Base-by-base conservation (phyloP, 1,140 invertebrate genomes). In the Potamilus streckersoni region DNA sequence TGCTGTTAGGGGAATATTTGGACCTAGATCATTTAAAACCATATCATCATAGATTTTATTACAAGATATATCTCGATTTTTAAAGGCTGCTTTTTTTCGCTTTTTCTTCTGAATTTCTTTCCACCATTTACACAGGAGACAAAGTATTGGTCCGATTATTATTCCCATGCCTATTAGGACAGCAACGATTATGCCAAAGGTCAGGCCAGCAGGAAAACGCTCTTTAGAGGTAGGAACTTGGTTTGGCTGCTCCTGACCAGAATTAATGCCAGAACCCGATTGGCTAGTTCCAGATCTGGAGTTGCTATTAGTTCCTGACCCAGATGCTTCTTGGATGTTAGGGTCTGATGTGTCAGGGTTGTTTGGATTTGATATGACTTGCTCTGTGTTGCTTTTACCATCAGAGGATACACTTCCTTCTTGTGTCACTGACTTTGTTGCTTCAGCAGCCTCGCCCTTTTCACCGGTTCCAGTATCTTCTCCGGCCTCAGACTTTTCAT, bases 71-170 rank as follows among this genome's bases (percentile, higher is more conserved):
- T 70, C 61, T 49, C 60, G 65, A 61, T 74, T 74, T 27, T 69
- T 76, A 56, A 69, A 49, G 20, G 69, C 62, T 19, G 63, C 73
- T 78, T 60, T 38, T 76, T 77, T 75, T 73, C 73, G 57, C 57
- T 79, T 74, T 69, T 77, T 74, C 27, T 84, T 79, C 55, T 76
- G 68, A 8, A 67, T 65, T 27, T 80, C 76, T 61, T 82, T 77
- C 61, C 78, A 63, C 20, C 84, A 78, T 65, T 82, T 80, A 69
- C 81, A 84, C 62, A 85, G 55, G n/a, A 88, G 70, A 58, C 88
- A 89, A 8, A 86, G 16, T 12, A 84, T 63, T 61, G 87, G 88
- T 20, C 83, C 84, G 13, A 88, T 65, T 23, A 89, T 78, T 14
- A 88, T 73, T 64, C 75, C 80, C 38, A 82, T 76, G 0, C 74